A percentile compares a stretch with the other conserved stretches of the same genome.
Evolutionary conservation across 2,797 vertebrate species (phyloP).

Genomic region (Eospalax fontanierii): DNA sequence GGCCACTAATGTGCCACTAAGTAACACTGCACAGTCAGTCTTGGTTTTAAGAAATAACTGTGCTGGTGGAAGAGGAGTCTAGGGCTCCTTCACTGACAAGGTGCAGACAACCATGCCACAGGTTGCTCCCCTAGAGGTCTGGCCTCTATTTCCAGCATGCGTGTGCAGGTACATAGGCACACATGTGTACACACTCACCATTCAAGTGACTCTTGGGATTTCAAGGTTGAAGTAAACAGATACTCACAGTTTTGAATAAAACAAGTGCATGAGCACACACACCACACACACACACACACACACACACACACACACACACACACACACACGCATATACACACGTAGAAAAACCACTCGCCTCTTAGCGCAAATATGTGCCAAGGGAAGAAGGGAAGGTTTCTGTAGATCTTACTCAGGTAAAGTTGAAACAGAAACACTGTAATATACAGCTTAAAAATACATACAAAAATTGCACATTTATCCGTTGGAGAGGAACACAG

Average conservation of each 20-base stretch:
- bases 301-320: constrained; percentile 14
- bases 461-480: constrained; percentile 95
- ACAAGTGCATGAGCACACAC: constrained; percentile 49
- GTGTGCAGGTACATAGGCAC: not conserved
- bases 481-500: constrained; percentile 88
- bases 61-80: not conserved
- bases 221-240: constrained; percentile 89
- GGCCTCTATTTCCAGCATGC: constrained; percentile 81
- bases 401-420: constrained; percentile 86
- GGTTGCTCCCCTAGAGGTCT: constrained; percentile 79
- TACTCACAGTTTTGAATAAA: constrained; percentile 90
- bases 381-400: constrained; percentile 81
- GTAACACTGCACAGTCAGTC: constrained; percentile 81
- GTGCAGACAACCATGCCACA: constrained; percentile 57
- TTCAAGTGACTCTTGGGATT: constrained; percentile 89
- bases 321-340: not conserved
- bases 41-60: constrained; percentile 80
- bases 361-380: constrained; percentile 88
- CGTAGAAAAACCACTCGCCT: constrained; percentile 81
- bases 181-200: constrained; percentile 16
- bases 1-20: constrained; percentile 83
- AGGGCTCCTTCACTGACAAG: not conserved
- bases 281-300: constrained; percentile 55
- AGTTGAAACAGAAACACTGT: constrained; percentile 90
- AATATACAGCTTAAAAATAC: constrained; percentile 90